phyloP scores from a whole-genome alignment of 2,888 invertebrate species.

The Pachycephus smyrnensis region DNA sequence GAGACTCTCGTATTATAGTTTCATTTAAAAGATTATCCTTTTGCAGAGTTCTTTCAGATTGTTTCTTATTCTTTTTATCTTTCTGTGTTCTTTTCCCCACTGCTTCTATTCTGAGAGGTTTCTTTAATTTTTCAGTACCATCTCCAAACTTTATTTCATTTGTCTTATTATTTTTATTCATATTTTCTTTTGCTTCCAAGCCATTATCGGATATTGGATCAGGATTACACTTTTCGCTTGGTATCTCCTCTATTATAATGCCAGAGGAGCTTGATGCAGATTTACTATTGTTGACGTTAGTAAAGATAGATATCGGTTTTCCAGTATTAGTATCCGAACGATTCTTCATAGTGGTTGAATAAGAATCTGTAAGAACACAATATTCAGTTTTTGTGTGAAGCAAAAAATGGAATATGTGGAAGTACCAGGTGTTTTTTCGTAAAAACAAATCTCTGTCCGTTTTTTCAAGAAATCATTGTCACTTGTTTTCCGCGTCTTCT shows the following conservation, averaged over 20 bases:
- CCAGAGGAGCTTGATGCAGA: constrained; percentile 21
- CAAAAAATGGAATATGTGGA: neutral
- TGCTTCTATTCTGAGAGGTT: neutral
- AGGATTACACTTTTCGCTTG: constrained; percentile 24
- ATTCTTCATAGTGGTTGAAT: neutral
- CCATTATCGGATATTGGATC: neutral
- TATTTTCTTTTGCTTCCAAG: neutral
- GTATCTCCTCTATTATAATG: constrained; percentile 46
- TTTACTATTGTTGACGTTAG: neutral
- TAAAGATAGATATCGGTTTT: neutral
- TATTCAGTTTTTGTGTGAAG: too few species aligned
- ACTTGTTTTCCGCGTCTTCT: neutral
- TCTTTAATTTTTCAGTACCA: neutral
- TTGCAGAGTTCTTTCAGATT: neutral
- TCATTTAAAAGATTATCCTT: neutral
- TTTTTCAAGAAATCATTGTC: neutral
- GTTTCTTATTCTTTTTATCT: neutral
- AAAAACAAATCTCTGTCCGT: neutral
- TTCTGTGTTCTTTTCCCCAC: neutral
- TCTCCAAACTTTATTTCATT: neutral
- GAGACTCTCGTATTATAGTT: neutral
- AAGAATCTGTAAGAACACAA: neutral
- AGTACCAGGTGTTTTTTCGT: neutral
- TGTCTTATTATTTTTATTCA: neutral
- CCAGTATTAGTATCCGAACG: neutral